Evolutionary conservation across 2,113 vertebrate genomes (phyloP).

Genomic region (Mugil cephalus): DNA sequence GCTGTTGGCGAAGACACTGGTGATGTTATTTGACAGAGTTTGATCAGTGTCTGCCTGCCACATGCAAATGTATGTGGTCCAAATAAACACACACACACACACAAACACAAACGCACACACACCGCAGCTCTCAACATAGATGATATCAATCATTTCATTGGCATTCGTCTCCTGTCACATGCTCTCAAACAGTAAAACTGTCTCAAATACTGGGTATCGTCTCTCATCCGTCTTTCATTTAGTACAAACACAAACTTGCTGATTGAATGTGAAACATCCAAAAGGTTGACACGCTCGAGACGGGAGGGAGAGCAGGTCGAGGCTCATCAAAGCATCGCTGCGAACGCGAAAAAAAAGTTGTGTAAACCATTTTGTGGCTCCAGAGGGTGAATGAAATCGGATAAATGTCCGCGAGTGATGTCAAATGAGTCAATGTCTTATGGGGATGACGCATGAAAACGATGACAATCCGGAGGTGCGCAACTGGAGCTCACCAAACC

Average conservation of each 20-base stretch:
- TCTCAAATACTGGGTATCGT: background rate
- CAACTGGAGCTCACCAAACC: background rate
- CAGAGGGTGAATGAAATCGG: background rate
- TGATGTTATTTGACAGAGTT: constrained; percentile 72
- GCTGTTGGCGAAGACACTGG: constrained; percentile 44
- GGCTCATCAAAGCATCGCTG: background rate
- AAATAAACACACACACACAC: too few relatives aligned
- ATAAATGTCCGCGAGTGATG: background rate
- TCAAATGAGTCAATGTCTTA: background rate
- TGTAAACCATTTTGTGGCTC: background rate
- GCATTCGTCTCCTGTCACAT: constrained; percentile 52
- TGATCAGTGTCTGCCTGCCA: constrained; percentile 74
- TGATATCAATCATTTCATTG: constrained; percentile 69
- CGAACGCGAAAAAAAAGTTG: background rate
- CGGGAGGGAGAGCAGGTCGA: background rate
- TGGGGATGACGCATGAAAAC: background rate
- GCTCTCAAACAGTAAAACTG: constrained; percentile 73
- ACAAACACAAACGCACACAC: constrained; percentile 38
- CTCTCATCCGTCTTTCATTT: background rate
- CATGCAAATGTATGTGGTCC: constrained; percentile 69
- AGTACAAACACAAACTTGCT: too few relatives aligned
- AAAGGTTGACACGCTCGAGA: background rate
- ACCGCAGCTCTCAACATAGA: constrained; percentile 29
- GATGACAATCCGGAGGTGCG: background rate
- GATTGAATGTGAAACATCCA: too few relatives aligned